Evolutionary conservation across 2,797 vertebrate genomes (phyloP), one percentile per base, ranked within the genome.

Genomic region (Bufotes viridis): DNA sequence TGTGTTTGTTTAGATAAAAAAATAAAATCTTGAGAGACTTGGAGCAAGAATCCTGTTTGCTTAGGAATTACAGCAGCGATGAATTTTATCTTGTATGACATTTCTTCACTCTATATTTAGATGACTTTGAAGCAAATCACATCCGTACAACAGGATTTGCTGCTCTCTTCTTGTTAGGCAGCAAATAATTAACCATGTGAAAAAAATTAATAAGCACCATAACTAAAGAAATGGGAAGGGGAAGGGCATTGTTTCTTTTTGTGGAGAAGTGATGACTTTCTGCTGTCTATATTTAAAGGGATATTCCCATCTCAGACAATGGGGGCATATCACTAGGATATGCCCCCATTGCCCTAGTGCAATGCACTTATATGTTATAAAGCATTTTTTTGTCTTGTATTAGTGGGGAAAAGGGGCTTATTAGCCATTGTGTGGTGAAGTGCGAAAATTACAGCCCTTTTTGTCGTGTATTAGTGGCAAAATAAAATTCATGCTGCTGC

Each of bases 11-110:
- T 63, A 75, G 61, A 72, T 42, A 81, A 72, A 58, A 65, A 79
- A 69, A 63, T 42, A 85, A 60, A 24, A 76, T 78, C 74, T 78
- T 78, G 5, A 12, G 58, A 53, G 74, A 65, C 34, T 49, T 29
- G 53, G 74, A 63, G 79, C 69, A 82, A 65, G n/a, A 53, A 51
- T 81, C 82, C 2, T 22, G 17, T 72, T 75, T 74, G 55, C 70
- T 87, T 26, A 81, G 51, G 65, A 20, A 65, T 82, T 81, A 74
- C 17, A 49, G 65, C 55, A 81, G 42, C 53, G 78, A 60, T 87
- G 61, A 79, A 79, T 57, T 79, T 86, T 72, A 72, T 72, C 76
- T 34, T 60, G 17, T 72, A 51, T 87, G 85, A 81, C 78, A 87
- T 29, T 63, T 42, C 65, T 81, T 81, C 24, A 58, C 55, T 55